Evolutionary conservation across 1,140 invertebrate species (phyloP), one percentile per base, ranked within the genome.

Genomic region (Polypedilum vanderplanki): DNA sequence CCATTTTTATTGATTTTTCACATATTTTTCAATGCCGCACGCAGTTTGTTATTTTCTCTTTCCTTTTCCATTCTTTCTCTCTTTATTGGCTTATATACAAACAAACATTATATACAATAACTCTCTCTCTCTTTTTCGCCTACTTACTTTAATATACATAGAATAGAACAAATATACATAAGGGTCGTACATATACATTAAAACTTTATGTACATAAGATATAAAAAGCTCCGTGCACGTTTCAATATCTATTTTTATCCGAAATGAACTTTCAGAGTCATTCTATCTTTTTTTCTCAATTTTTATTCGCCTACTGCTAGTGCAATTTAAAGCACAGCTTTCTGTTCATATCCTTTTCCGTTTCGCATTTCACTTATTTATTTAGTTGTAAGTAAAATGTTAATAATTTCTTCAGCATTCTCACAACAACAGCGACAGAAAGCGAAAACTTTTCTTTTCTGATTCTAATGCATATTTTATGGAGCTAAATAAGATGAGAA

Each of bases 1-100:
- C 65, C 65, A 70, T 70, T 70, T 70, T 70, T 70, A 70, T 70
- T 70, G 65, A 70, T 70, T 70, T 70, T 70, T 70, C 65, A 70
- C 65, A 70, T 70, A 70, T 70, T 70, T 57, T 70, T 70, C 65
- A 70, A 70, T 70, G 65, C 65, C 65, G 65, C 65, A 70, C 65
- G 65, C 65, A 70, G 20, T 70, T 70, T 70, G 17, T 70, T 70
- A 20, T 70, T 70, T 70, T 18, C 18, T 70, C 20, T 70, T 18
- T 20, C 64, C 18, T 67, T n/a, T n/a, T 57, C 46, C 46, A 57
- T 57, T 17, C 10, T 33, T 33, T 33, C 24, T 33, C 24, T 33
- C 24, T 33, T 33, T 33, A 33, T 15, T 7, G 46, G 5, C 7
- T 20, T 70, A 70, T 20, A 18, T 20, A 22, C 65, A 70, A 15